Conservation (phyloP, 2,797 vertebrate genomes). For the Squalus acanthias region DNA sequence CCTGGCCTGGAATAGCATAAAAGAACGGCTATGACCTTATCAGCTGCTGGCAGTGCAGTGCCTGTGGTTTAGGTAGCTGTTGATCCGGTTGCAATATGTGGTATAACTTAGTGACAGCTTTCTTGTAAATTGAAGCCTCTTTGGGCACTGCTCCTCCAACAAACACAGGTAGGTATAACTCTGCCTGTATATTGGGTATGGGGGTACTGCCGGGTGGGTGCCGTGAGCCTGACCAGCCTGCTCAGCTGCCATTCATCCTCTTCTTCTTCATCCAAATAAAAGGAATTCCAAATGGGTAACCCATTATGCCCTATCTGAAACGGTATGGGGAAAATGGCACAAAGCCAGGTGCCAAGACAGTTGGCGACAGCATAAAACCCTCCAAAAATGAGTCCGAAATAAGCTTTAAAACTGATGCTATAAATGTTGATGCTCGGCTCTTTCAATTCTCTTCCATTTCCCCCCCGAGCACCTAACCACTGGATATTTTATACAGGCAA, state of each 20-base stretch:
- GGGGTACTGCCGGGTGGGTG: background rate
- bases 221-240: background rate
- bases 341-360: background rate
- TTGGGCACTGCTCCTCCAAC: background rate
- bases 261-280: background rate
- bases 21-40: background rate
- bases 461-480: background rate
- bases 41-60: background rate
- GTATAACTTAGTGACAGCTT: background rate
- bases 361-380: background rate
- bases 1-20: background rate
- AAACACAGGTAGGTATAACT: background rate
- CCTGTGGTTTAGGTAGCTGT: background rate
- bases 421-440: background rate
- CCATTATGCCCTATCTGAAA: background rate
- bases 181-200: background rate
- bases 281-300: background rate
- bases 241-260: background rate
- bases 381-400: background rate
- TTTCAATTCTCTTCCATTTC: background rate
- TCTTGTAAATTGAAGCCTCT: background rate
- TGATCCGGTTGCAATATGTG: too few relatives aligned
- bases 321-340: background rate
- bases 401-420: background rate
- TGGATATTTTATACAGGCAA: background rate